These are phyloP conservation scores for Pterocles burchelli DNA, from an alignment of 2,113 vertebrate species.

Conservation along the genomic window DNA sequence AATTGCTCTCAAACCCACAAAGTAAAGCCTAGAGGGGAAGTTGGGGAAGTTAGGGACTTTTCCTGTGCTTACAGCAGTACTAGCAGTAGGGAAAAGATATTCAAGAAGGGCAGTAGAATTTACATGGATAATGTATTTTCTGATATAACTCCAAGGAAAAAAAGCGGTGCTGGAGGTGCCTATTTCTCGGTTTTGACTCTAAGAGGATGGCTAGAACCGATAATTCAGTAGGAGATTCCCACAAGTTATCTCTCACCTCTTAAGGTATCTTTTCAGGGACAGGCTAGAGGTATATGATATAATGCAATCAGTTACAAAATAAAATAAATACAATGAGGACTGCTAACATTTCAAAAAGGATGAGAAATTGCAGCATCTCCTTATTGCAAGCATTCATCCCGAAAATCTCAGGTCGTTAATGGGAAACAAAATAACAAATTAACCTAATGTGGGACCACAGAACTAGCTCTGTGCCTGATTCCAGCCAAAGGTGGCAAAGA, in stretches of 20 bases:
- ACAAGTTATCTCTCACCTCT: not conserved
- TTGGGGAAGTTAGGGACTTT: constrained; percentile 9
- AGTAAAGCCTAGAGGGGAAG: constrained; percentile 10
- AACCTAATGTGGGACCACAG: not conserved
- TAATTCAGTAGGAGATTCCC: not conserved
- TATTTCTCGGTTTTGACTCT: not conserved
- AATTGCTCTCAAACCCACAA: not conserved
- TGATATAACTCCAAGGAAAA: not conserved
- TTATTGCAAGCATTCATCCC: not conserved
- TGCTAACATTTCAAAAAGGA: not conserved
- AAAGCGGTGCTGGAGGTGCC: not conserved
- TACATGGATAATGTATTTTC: not conserved
- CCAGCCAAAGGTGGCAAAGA: not conserved
- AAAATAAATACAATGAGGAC: not conserved
- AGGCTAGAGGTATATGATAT: not conserved
- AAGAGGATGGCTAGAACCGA: not conserved
- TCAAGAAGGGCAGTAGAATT: not conserved
- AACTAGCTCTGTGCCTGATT: not conserved
- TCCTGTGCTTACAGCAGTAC: not conserved
- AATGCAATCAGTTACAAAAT: not conserved
- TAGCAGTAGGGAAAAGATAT: not conserved
- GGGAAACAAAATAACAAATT: not conserved
- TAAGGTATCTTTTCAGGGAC: not conserved
- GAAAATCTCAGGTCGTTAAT: not conserved
- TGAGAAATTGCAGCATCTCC: not conserved